These are phyloP conservation scores for Ictalurus furcatus DNA, from an alignment of 2,113 vertebrate species.

Conservation along the genomic window DNA sequence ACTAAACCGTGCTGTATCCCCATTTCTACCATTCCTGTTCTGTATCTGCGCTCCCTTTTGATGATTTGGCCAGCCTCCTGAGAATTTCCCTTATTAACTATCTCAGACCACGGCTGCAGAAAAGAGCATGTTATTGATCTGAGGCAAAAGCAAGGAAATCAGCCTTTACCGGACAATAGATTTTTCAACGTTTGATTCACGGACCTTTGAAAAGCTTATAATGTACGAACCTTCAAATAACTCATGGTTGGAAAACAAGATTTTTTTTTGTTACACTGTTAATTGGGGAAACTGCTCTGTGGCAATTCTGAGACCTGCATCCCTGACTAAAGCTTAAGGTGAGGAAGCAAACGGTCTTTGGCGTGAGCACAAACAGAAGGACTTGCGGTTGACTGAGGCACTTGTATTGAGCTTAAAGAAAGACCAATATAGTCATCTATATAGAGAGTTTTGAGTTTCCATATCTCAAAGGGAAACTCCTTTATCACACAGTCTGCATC, in stretches of 20 bases:
- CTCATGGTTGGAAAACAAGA: slow-evolving; percentile 17
- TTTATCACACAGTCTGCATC: slow-evolving; percentile 7
- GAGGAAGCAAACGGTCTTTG: slow-evolving; percentile 38
- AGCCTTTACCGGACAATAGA: slow-evolving; percentile 35
- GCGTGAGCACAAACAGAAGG: slow-evolving; percentile 15
- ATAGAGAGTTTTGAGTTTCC: slow-evolving; percentile 7
- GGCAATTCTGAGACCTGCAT: slow-evolving; percentile 2
- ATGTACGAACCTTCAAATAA: slow-evolving; percentile 8
- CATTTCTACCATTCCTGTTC: slow-evolving; percentile 12
- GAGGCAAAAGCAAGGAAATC: slow-evolving; percentile 30
- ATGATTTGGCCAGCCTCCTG: slow-evolving; percentile 35
- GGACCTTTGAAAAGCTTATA: slow-evolving; percentile 22
- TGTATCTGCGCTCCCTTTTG: slow-evolving; percentile 29
- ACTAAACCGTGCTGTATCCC: slow-evolving; percentile 18
- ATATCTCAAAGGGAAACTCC: neutral
- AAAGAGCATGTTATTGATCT: slow-evolving; percentile 49
- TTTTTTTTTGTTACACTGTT: neutral
- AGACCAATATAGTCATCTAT: neutral
- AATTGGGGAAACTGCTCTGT: neutral
- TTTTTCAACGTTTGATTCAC: slow-evolving; percentile 43
- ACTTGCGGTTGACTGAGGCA: slow-evolving; percentile 29
- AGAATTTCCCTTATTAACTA: slow-evolving; percentile 50
- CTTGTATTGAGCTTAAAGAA: slow-evolving; percentile 22
- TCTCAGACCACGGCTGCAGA: slow-evolving; percentile 36
- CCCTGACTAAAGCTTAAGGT: neutral